A percentile compares a stretch with the other conserved stretches of the same genome.
phyloP scores from a whole-genome alignment of 2,888 invertebrate species.

The Drosophila tanythrix region DNA sequence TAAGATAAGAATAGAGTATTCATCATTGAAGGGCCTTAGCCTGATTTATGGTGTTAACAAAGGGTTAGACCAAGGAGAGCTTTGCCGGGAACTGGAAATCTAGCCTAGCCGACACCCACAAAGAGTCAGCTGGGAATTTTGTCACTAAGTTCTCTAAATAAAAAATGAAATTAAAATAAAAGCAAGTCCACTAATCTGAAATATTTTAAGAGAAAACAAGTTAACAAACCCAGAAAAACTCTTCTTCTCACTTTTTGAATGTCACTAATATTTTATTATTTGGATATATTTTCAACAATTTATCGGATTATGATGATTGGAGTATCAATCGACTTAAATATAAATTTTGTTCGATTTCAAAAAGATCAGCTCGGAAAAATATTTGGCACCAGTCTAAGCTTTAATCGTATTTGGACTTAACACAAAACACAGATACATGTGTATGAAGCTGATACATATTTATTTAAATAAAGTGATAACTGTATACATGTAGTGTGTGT shows the following conservation, averaged over 20 bases:
- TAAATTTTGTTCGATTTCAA: neutral
- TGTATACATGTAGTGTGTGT: neutral
- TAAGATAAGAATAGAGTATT: no score
- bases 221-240: neutral
- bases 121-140: neutral
- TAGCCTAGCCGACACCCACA: rapidly evolving
- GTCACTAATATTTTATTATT: neutral
- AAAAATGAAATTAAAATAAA: neutral
- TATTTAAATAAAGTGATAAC: constrained; percentile 6
- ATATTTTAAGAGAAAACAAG: neutral
- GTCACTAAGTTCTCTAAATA: neutral
- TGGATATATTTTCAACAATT: neutral
- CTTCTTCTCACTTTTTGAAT: neutral
- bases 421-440: constrained; percentile 5
- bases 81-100: neutral
- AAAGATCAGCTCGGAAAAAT: neutral
- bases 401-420: neutral
- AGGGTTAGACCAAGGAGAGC: rapidly evolving
- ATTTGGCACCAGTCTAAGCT: constrained; percentile 2
- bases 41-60: neutral
- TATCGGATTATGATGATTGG: neutral
- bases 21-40: no score
- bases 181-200: neutral
- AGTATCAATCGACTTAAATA: neutral
- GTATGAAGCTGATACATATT: constrained; percentile 2